Conservation (phyloP, 2,797 vertebrate species). For the Silurus aristotelis region DNA sequence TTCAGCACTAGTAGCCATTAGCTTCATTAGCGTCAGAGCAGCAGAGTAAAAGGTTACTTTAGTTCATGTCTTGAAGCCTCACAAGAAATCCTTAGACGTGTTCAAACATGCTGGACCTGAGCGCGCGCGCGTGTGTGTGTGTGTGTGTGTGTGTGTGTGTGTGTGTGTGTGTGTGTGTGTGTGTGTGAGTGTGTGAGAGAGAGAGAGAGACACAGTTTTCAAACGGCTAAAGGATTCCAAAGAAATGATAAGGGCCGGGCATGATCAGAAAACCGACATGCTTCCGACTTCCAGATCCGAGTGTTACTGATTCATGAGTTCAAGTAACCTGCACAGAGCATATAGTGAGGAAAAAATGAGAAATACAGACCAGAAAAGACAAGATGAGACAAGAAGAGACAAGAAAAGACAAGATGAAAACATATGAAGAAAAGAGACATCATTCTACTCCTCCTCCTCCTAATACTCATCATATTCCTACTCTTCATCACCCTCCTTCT, state of each 20-base stretch:
- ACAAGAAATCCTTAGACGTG: neutral
- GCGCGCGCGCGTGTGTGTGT: neutral
- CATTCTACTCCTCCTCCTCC: too few relatives aligned
- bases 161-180: neutral
- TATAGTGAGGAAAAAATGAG: neutral
- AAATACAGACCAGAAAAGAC: too few relatives aligned
- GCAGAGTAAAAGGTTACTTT: neutral
- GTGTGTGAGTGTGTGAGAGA: neutral
- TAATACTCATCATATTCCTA: too few relatives aligned
- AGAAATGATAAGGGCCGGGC: neutral
- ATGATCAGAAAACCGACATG: neutral
- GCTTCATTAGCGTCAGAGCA: neutral
- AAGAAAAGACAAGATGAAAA: neutral
- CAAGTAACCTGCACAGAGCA: neutral
- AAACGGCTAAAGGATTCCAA: neutral
- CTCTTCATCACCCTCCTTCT: too few relatives aligned
- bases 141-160: neutral
- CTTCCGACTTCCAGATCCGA: neutral
- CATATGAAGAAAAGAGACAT: too few relatives aligned
- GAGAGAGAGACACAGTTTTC: neutral
- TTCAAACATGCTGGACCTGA: neutral
- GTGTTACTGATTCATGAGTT: neutral
- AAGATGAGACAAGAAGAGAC: neutral
- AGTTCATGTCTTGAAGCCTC: neutral
- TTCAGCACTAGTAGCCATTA: neutral